Percentiles rank a stretch among this genome's conserved stretches.
These are phyloP conservation scores for Leucophenga maculata DNA, from an alignment of 2,888 invertebrate genomes.

Conservation along the genomic window DNA sequence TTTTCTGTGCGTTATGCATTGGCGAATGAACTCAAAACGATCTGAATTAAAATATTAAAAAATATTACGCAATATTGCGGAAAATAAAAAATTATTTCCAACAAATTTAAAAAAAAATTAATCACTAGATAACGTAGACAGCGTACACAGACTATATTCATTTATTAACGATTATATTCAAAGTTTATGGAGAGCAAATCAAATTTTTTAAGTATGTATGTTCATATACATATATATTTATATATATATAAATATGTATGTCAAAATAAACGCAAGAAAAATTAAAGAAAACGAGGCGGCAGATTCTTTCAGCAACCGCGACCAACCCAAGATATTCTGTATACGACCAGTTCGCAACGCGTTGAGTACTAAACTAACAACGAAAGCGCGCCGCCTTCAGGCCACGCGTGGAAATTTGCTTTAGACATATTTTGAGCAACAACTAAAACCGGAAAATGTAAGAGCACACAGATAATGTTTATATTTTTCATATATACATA, in stretches of 20 bases:
- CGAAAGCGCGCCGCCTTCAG: too few relatives aligned
- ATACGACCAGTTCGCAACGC: conserved; percentile 19
- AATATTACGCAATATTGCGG: not conserved
- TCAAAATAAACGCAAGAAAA: too few relatives aligned
- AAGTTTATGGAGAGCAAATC: not conserved
- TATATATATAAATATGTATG: too few relatives aligned
- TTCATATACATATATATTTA: too few relatives aligned
- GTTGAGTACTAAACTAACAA: conserved; percentile 4
- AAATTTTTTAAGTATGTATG: not conserved
- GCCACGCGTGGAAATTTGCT: not conserved
- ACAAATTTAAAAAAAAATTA: not conserved
- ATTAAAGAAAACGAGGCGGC: not conserved
- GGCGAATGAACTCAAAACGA: conserved; percentile 8
- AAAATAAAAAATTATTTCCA: not conserved
- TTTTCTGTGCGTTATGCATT: not conserved
- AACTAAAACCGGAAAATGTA: too few relatives aligned
- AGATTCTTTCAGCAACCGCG: not conserved
- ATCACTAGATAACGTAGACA: not conserved
- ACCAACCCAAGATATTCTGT: not conserved
- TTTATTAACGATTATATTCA: not conserved
- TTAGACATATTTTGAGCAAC: not conserved
- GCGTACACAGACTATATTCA: too few relatives aligned
- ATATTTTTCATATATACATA: too few relatives aligned
- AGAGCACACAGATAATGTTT: too few relatives aligned
- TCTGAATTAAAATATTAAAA: not conserved